A percentile compares a stretch with the other conserved stretches of the same genome.
These are phyloP conservation scores for Drosophila ogumai DNA, from an alignment of 1,140 invertebrate species.

Conservation along the genomic window DNA sequence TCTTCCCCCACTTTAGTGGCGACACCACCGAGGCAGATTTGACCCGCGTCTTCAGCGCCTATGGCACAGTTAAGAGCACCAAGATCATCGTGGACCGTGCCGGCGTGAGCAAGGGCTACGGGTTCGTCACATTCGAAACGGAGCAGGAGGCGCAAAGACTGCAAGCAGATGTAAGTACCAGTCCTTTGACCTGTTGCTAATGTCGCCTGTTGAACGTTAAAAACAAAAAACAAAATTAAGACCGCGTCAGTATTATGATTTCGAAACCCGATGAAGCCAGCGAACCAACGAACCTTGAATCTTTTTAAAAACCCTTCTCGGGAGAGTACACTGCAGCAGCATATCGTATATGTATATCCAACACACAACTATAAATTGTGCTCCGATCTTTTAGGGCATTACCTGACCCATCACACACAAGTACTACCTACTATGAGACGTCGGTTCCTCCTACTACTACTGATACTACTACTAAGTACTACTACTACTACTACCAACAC, in stretches of 20 bases:
- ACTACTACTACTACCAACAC: conserved; percentile 31
- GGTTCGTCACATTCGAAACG: conserved; percentile 97
- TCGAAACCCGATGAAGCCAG: conserved; percentile 14
- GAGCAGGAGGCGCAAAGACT: conserved; percentile 94
- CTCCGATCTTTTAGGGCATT: conserved; percentile 79
- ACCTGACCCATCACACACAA: conserved; percentile 62
- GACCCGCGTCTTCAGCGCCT: conserved; percentile 92
- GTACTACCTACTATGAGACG: conserved; percentile 47
- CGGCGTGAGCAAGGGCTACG: conserved; percentile 97
- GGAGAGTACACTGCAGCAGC: conserved; percentile 15
- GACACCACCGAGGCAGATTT: conserved; percentile 94
- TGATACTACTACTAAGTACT: conserved; percentile 35
- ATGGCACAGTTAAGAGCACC: conserved; percentile 95
- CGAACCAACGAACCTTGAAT: not conserved
- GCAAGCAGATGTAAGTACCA: conserved; percentile 87
- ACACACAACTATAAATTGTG: conserved; percentile 65
- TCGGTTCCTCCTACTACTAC: conserved; percentile 48
- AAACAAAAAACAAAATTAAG: conserved; percentile 16
- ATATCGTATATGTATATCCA: not conserved
- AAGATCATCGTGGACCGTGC: conserved; percentile 97
- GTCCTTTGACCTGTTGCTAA: conserved; percentile 37
- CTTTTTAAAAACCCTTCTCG: not conserved
- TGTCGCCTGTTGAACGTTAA: conserved; percentile 50
- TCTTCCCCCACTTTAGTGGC: conserved; percentile 86
- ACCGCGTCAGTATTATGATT: conserved; percentile 35